phyloP scores from a whole-genome alignment of 2,113 vertebrate species.

The Oncorhynchus kisutch region DNA sequence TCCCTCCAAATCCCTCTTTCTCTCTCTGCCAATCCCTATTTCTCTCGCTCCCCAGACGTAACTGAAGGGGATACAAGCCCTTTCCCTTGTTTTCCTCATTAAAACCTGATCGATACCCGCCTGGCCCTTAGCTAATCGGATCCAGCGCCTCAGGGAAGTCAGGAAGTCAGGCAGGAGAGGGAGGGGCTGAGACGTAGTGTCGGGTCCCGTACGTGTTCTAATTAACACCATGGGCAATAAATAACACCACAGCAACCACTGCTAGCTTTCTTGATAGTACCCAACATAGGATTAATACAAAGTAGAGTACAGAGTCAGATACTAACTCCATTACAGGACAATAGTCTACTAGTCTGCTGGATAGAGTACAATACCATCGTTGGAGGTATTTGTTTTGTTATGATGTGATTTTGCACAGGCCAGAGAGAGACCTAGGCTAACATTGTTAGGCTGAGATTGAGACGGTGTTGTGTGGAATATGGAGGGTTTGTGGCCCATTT shows the following conservation, averaged over 20 bases:
- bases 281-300: background rate
- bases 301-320: no score
- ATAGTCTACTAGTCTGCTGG: background rate
- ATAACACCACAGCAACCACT: background rate
- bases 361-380: background rate
- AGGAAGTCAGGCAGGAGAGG: background rate
- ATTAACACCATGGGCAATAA: background rate
- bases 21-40: background rate
- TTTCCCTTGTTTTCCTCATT: conserved; percentile 30
- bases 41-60: background rate
- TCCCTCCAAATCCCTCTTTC: background rate
- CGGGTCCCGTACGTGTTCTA: background rate
- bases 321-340: background rate
- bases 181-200: background rate
- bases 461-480: background rate
- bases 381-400: background rate
- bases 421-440: background rate
- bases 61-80: background rate
- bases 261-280: background rate
- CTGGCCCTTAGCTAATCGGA: background rate
- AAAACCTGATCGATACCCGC: conserved; percentile 32
- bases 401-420: background rate
- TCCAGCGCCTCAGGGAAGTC: conserved; percentile 7
- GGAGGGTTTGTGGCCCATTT: conserved; percentile 19
- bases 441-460: background rate